Conservation (phyloP, 1,140 invertebrate genomes). For the Drosophila willistoni region DNA sequence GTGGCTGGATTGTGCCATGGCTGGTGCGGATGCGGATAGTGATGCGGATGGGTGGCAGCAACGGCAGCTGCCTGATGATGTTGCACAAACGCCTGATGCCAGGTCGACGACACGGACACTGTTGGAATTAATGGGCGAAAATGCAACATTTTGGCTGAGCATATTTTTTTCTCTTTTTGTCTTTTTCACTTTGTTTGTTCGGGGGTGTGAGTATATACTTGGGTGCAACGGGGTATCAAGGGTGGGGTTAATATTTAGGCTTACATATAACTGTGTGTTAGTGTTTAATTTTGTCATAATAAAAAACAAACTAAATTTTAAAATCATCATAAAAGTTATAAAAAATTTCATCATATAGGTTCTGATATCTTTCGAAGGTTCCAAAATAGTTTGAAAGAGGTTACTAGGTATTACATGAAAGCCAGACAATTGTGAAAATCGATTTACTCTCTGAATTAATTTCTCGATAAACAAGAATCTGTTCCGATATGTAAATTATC, state of each 20-base stretch:
- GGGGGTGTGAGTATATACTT: conserved; percentile 5
- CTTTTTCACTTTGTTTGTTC: conserved; percentile 23
- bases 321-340: no score
- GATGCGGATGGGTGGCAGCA: conserved; percentile 70
- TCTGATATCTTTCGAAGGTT: no score
- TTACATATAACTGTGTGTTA: not conserved
- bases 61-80: conserved; percentile 70
- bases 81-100: conserved; percentile 82
- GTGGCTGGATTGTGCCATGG: conserved; percentile 82
- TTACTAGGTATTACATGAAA: no score
- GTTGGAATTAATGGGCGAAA: conserved; percentile 83
- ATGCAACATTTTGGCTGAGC: conserved; percentile 77
- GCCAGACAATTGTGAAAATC: no score
- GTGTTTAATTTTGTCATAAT: not conserved
- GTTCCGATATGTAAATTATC: no score
- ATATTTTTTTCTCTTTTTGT: conserved; percentile 71
- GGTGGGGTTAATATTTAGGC: not conserved
- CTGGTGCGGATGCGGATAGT: conserved; percentile 81
- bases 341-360: no score
- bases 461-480: no score
- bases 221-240: not conserved
- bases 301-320: no score
- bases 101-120: conserved; percentile 82
- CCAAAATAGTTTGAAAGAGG: no score
- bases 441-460: no score